Percentiles rank a stretch among this genome's conserved stretches.
phyloP scores from a whole-genome alignment of 2,797 vertebrate genomes.

The Masticophis lateralis region DNA sequence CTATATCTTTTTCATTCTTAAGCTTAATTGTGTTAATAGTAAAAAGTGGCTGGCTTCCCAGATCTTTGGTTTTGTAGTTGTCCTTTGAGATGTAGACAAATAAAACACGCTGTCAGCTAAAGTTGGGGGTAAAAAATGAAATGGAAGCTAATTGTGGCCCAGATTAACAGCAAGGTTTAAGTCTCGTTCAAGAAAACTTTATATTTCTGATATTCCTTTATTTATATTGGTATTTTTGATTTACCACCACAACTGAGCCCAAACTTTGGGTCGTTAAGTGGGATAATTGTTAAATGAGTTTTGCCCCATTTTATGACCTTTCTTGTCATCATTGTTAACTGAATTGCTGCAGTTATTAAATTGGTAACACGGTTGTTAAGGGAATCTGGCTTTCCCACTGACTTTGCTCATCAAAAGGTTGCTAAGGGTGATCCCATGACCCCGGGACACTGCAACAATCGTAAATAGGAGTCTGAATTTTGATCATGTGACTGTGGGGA shows the following conservation, averaged over 20 bases:
- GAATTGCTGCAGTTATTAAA: neutral
- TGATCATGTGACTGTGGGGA: neutral
- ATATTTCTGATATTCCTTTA: neutral
- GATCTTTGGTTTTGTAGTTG: constrained; percentile 5
- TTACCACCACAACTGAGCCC: neutral
- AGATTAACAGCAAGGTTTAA: neutral
- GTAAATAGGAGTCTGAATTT: neutral
- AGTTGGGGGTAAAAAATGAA: constrained; percentile 8
- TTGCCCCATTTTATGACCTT: neutral
- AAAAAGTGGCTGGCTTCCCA: constrained; percentile 13
- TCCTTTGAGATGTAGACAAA: constrained; percentile 15
- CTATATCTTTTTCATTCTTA: neutral
- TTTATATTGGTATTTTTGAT: neutral
- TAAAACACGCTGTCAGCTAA: constrained; percentile 11
- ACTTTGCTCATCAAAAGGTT: neutral
- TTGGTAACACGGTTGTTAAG: neutral
- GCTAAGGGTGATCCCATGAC: neutral
- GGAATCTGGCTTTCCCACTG: neutral
- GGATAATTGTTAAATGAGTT: neutral
- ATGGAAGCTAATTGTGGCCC: neutral
- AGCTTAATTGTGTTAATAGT: constrained; percentile 13
- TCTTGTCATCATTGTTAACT: neutral
- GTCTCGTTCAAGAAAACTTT: constrained; percentile 6
- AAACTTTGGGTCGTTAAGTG: neutral
- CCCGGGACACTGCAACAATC: neutral